phyloP scores from a whole-genome alignment of 1,140 invertebrate species.

The Drosophila paulistorum region DNA sequence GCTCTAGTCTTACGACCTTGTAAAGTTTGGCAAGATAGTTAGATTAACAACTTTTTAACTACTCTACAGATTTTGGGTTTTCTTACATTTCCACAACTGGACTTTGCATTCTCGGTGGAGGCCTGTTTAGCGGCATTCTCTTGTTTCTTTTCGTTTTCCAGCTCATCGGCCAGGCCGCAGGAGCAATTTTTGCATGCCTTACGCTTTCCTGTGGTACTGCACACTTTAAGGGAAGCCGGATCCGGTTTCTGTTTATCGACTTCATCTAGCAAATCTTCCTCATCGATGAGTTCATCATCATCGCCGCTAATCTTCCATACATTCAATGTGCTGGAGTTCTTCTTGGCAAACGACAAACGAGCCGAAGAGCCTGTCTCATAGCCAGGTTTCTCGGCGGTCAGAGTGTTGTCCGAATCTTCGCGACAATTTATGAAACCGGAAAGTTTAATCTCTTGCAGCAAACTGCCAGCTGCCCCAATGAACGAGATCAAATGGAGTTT shows the following conservation, averaged over 20 bases:
- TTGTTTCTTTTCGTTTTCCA: conserved; percentile 86
- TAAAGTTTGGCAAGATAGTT: no score
- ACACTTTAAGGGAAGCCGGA: conserved; percentile 91
- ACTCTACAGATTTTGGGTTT: no score
- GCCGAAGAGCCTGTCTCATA: conserved; percentile 87
- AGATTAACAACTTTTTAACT: no score
- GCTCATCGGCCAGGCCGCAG: conserved; percentile 98
- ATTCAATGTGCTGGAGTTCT: conserved; percentile 44
- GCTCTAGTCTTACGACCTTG: no score
- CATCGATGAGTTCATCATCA: conserved; percentile 93
- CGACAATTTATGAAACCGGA: conserved; percentile 86
- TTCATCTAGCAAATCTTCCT: conserved; percentile 94
- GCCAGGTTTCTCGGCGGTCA: conserved; percentile 86
- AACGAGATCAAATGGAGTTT: conserved; percentile 83
- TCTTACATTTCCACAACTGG: conserved; percentile 98
- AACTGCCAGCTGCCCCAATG: conserved; percentile 73
- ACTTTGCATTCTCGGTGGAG: conserved; percentile 87
- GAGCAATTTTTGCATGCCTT: conserved; percentile 99
- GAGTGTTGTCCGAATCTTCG: conserved; percentile 72
- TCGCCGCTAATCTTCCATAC: conserved; percentile 85
- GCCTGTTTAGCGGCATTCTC: conserved; percentile 50
- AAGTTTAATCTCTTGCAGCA: conserved; percentile 85
- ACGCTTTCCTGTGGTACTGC: conserved; percentile 94
- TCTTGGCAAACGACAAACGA: conserved; percentile 83
- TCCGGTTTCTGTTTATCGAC: conserved; percentile 94